These are phyloP conservation scores for Caenorhabditis angaria DNA, from an alignment of 2,888 invertebrate species.

Conservation along the genomic window DNA sequence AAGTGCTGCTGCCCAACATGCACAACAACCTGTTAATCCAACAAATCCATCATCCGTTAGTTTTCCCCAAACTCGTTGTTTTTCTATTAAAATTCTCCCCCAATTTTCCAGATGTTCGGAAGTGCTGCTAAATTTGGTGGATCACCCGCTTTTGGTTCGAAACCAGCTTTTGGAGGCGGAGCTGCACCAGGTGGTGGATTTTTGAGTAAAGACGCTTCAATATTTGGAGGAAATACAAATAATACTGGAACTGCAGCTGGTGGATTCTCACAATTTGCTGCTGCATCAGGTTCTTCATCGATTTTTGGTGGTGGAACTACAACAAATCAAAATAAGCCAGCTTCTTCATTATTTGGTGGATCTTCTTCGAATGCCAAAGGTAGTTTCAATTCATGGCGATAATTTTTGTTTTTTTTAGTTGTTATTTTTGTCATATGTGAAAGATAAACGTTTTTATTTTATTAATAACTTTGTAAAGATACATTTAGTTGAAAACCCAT, in stretches of 20 bases:
- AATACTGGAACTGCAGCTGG: not conserved
- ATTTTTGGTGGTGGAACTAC: slow-evolving; percentile 38
- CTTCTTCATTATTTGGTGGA: slow-evolving; percentile 39
- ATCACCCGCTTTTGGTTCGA: slow-evolving; percentile 29
- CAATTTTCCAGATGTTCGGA: slow-evolving; percentile 21
- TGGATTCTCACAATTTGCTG: slow-evolving; percentile 37
- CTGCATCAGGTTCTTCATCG: slow-evolving; percentile 12
- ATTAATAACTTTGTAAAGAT: slow-evolving; percentile 3
- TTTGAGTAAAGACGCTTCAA: slow-evolving; percentile 36
- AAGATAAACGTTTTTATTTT: not conserved
- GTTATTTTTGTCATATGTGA: not conserved
- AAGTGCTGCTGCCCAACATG: slow-evolving; percentile 9
- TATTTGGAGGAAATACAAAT: slow-evolving; percentile 26
- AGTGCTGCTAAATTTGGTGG: slow-evolving; percentile 30
- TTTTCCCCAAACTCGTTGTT: too few relatives aligned
- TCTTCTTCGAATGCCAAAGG: slow-evolving; percentile 19
- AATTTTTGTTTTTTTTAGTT: slow-evolving; percentile 5
- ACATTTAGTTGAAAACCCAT: not conserved
- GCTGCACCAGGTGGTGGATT: slow-evolving; percentile 16
- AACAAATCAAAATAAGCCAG: not conserved
- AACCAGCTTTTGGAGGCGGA: slow-evolving; percentile 30
- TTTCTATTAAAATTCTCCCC: not conserved
- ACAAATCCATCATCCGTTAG: not conserved
- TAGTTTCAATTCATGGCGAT: slow-evolving; percentile 35
- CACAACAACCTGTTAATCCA: slow-evolving; percentile 2